Conservation (phyloP, 2,888 invertebrate genomes). For the Poecilobothrus nobilitatus region DNA sequence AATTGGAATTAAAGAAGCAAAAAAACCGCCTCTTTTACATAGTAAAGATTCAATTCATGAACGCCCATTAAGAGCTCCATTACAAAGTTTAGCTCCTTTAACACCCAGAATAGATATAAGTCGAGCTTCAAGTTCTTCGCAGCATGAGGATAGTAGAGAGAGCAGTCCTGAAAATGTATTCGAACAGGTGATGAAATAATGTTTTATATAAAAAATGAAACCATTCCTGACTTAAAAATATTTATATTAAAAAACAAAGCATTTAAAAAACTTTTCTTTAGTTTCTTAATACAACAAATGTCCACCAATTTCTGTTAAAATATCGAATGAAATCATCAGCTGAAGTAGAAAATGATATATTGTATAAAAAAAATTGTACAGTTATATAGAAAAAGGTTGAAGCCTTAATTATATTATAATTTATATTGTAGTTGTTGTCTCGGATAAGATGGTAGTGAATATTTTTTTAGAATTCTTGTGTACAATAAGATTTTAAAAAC, state of each 20-base stretch:
- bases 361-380: no score
- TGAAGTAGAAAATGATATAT: no score
- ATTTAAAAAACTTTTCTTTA: background rate
- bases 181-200: constrained; percentile 49
- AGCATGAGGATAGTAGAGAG: constrained; percentile 71
- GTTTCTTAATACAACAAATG: no score
- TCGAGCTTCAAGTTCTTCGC: constrained; percentile 78
- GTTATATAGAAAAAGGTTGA: no score
- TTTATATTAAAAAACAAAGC: background rate
- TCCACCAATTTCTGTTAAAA: no score
- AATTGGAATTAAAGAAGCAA: background rate
- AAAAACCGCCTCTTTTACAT: background rate
- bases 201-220: background rate
- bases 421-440: no score
- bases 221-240: background rate
- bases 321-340: no score
- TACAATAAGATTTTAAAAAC: no score
- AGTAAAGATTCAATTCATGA: background rate
- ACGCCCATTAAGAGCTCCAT: background rate
- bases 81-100: constrained; percentile 44
- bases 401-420: no score
- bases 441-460: no score
- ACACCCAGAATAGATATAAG: constrained; percentile 85
- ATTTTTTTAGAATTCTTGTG: no score
- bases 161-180: constrained; percentile 79